Conservation (phyloP, 2,113 vertebrate genomes). For the Crotalus viridis region DNA sequence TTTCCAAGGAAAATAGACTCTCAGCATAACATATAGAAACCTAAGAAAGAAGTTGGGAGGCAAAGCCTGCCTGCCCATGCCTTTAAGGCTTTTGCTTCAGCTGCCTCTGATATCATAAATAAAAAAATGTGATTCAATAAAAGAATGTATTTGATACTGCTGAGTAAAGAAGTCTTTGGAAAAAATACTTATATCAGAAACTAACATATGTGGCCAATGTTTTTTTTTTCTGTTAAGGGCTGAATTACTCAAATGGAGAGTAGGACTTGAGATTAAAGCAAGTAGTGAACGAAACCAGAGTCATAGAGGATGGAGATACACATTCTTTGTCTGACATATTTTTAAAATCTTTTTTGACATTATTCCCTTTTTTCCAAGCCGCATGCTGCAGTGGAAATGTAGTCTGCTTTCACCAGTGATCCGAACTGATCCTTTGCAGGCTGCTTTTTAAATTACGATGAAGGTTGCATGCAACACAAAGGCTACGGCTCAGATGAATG, state of each 20-base stretch:
- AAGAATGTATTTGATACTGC: neutral
- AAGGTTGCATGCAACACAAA: neutral
- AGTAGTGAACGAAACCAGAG: too few relatives aligned
- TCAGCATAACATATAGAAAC: neutral
- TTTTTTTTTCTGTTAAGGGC: too few relatives aligned
- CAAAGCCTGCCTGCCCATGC: neutral
- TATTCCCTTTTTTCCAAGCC: neutral
- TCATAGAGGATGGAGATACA: too few relatives aligned
- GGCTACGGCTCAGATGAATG: neutral
- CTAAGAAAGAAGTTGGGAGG: neutral
- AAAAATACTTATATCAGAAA: neutral
- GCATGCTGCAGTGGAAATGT: neutral
- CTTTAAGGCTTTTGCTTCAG: neutral
- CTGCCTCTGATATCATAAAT: neutral
- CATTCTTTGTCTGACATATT: too few relatives aligned
- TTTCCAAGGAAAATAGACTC: neutral
- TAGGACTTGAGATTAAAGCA: too few relatives aligned
- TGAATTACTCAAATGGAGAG: too few relatives aligned
- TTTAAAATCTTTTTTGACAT: too few relatives aligned
- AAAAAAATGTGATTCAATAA: neutral
- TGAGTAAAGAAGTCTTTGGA: too few relatives aligned
- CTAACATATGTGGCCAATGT: neutral
- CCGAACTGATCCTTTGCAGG: neutral
- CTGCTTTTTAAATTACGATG: neutral
- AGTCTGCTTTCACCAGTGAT: neutral